phyloP scores from a whole-genome alignment of 2,797 vertebrate species.

The Sparus aurata region DNA sequence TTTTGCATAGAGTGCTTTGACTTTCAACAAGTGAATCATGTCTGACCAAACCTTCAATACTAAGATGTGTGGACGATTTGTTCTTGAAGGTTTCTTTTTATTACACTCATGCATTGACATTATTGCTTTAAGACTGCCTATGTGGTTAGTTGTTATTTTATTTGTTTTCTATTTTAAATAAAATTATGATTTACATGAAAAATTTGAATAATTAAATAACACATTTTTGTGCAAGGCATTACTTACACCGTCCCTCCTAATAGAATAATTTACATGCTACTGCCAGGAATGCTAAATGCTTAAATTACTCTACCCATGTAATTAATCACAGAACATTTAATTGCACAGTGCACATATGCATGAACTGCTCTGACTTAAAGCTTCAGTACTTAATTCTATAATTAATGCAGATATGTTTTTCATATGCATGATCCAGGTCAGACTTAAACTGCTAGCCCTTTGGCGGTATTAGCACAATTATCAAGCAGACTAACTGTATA shows the following conservation, averaged over 20 bases:
- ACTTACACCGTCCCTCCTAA: neutral
- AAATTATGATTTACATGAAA: neutral
- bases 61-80: neutral
- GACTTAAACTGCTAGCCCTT: slow-evolving; percentile 8
- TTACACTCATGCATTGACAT: neutral
- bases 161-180: neutral
- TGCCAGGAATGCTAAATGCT: slow-evolving; percentile 13
- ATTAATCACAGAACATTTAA: slow-evolving; percentile 30
- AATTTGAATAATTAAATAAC: neutral
- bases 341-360: neutral
- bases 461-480: neutral
- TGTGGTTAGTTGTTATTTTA: neutral
- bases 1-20: neutral
- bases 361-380: neutral
- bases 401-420: slow-evolving; percentile 10
- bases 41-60: neutral
- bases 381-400: neutral
- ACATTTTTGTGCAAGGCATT: neutral
- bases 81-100: neutral
- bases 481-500: neutral
- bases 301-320: slow-evolving; percentile 4
- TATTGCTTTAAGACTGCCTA: neutral
- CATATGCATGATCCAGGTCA: neutral
- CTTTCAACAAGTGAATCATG: slow-evolving; percentile 12
- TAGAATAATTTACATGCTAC: neutral